These are phyloP conservation scores for Calypte anna DNA, from an alignment of 2,113 vertebrate species.

Conservation along the genomic window DNA sequence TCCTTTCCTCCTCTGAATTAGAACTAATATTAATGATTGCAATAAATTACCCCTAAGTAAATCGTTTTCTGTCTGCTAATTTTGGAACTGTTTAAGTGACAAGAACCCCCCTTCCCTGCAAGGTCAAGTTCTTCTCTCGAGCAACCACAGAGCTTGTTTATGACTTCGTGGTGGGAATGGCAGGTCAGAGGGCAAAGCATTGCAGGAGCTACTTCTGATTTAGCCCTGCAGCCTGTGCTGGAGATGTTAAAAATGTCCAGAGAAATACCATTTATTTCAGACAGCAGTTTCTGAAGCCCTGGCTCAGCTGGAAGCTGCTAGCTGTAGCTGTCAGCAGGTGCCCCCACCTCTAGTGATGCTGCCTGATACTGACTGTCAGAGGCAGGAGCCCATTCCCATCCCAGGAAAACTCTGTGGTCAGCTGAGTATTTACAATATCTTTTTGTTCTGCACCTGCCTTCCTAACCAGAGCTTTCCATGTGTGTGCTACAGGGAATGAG, in stretches of 20 bases:
- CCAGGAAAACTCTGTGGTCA: not conserved
- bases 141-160: not conserved
- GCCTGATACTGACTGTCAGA: fast-evolving
- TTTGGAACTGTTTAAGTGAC: not conserved
- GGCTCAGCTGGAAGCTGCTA: not conserved
- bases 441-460: not conserved
- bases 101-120: not conserved
- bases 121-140: not conserved
- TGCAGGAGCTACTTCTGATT: not conserved
- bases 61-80: not conserved
- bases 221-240: not conserved
- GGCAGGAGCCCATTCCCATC: not conserved
- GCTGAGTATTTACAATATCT: not conserved
- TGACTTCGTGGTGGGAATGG: not conserved
- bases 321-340: not conserved
- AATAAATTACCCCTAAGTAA: not conserved
- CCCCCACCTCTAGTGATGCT: fast-evolving
- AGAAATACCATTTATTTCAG: not conserved
- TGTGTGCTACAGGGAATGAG: fast-evolving
- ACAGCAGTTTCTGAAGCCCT: not conserved
- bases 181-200: not conserved
- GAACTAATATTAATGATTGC: not conserved
- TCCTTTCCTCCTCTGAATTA: not conserved
- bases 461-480: not conserved
- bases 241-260: not conserved